phyloP scores from a whole-genome alignment of 1,140 invertebrate genomes.

The Hypothenemus hampei region DNA sequence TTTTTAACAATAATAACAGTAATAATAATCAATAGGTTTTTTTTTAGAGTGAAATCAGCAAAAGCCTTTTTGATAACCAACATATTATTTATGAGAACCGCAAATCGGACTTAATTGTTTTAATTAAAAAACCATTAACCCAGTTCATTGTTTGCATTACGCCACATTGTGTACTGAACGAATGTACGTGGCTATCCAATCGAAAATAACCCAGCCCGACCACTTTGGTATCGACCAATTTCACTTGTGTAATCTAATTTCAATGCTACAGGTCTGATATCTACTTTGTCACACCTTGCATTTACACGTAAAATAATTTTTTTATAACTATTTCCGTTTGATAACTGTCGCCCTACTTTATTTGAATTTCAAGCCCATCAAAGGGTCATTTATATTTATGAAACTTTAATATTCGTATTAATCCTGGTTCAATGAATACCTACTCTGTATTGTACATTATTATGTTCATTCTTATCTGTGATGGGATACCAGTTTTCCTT shows the following conservation, averaged over 20 bases:
- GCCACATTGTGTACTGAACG: neutral
- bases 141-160: neutral
- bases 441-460: no score
- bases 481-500: no score
- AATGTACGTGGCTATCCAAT: neutral
- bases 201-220: neutral
- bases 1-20: no score
- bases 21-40: no score
- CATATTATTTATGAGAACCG: no score
- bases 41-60: no score
- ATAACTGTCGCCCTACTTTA: neutral
- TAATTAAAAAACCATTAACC: constrained; percentile 7
- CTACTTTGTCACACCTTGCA: neutral
- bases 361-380: neutral
- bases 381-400: neutral
- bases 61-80: no score
- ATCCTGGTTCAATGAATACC: no score
- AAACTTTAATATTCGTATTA: no score
- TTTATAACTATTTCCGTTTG: neutral
- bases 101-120: no score
- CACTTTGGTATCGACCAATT: neutral
- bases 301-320: neutral
- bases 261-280: neutral
- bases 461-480: no score
- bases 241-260: neutral